Evolutionary conservation across 2,113 vertebrate species (phyloP), one percentile per base, ranked within the genome.

Genomic region (Aspidoscelis tigris): DNA sequence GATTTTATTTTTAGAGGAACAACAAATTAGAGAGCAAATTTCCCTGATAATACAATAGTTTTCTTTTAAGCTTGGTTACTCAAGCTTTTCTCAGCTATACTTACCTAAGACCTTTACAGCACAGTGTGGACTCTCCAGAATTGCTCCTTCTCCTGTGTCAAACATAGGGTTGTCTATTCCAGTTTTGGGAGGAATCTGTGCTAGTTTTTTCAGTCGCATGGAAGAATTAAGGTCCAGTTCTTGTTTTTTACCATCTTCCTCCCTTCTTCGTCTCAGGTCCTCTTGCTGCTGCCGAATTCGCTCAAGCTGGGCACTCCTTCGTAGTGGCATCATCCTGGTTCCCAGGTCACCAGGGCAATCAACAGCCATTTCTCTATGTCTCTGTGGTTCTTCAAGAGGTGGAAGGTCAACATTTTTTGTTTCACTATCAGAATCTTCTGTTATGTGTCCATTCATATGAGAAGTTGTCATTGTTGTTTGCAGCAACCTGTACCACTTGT

Each of bases 121-220:
- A 82, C 91, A 95, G 93, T 94, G 96, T 93, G 96, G 95, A 93
- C 95, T 96, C 89, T 95, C 94, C 90, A 95, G 92, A 86, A 91
- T 88, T 92, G 96, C 90, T 87, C 94, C 96, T 94, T 99, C 97
- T 81, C 97, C 97, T 22, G 95, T 97, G 75, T 99, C 97, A 89
- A 99, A 99, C 86, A 97, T 99, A 77, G 98, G 98, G 89, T 99
- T 99, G 94, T 99, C 98, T 88, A 98, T 98, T 95, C 97, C 98
- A 93, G 96, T 97, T 91, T 97, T 98, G 79, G 99, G 97, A 93
- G 97, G 97, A 90, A 97, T 95, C 78, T 99, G 97, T 10, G 98
- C 96, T 88, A 99, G 93, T 88, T 98, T 98, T 93, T 97, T 98
- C 89, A 99, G 97, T 88, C 97, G 96, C 87, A 97, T 96, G 6